Percentiles rank a stretch among this genome's conserved stretches.
Evolutionary conservation across 1,140 invertebrate genomes (phyloP).

Genomic region (Trichonephila clavipes): DNA sequence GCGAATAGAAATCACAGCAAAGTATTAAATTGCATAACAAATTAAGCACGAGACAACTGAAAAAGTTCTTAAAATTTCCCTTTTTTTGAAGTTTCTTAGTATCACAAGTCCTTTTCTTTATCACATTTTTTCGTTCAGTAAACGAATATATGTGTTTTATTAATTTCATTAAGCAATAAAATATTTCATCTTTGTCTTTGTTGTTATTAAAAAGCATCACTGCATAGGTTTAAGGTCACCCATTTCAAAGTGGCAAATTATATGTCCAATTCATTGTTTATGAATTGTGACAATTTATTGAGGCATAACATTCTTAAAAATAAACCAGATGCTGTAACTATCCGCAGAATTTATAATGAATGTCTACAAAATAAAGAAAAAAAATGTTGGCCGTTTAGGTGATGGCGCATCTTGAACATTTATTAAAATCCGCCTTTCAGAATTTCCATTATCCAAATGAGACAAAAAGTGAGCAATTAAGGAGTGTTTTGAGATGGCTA

Average conservation of each 20-base stretch:
- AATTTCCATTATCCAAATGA: slow-evolving; percentile 48
- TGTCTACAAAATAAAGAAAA: neutral
- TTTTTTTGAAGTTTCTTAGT: no score
- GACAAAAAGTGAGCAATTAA: slow-evolving; percentile 46
- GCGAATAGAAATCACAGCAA: no score
- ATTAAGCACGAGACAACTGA: no score
- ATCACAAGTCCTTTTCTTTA: no score
- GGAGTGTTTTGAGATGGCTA: slow-evolving; percentile 9
- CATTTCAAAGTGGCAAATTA: neutral
- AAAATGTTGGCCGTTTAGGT: neutral
- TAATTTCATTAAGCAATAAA: no score
- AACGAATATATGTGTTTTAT: no score
- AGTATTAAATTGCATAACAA: no score
- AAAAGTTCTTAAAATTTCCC: no score
- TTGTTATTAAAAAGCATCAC: no score
- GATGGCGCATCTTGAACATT: slow-evolving; percentile 25
- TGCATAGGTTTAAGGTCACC: neutral
- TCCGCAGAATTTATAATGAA: neutral
- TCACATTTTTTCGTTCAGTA: no score
- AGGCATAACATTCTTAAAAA: neutral
- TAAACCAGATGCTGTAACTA: slow-evolving; percentile 7
- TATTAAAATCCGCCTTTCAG: slow-evolving; percentile 37
- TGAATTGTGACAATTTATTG: neutral
- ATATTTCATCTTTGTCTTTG: no score
- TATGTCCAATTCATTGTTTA: neutral